Base-by-base conservation (phyloP, 2,888 invertebrate species). In the Pheosia tremula region DNA sequence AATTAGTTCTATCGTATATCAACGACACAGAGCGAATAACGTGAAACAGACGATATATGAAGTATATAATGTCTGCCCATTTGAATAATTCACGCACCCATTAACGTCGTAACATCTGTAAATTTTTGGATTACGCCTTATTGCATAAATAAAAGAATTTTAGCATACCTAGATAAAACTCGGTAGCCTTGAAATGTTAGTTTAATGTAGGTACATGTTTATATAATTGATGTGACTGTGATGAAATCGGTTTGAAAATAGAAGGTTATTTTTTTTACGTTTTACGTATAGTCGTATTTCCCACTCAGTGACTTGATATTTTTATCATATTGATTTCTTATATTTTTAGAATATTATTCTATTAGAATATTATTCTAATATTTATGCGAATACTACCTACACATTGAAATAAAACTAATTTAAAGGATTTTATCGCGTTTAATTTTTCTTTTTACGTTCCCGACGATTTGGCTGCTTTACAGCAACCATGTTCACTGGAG, bases 81-180 rank as follows among this genome's bases (percentile, higher is more conserved):
- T 75, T 70, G 64, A 72, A 72, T 73, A 75, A 65, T 69, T 77
- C 62, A 57, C 64, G 66, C 63, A 74, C 67, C 61, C 64, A 68
- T 71, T 66, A 67, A 60, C 38, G 56, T 52, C 62, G 60, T 71
- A 61, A 61, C 66, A 64, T 71, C 63, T 74, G 56, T 62, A 60
- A 53, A 65, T 47, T 55, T 72, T 69, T 56, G 24, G 50, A 50
- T 24, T 24, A 50, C 8, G 8, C 8, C 24, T 77, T 75, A 75
- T 72, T 71, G 61, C 62, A 74, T 63, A 62, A 69, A 62, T 57
- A 68, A 67, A 62, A 53, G 57, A 61, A 61, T 59, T 65, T 58
- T 62, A 61, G 60, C 57, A 9, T 58, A 59, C 53, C 59, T 61
- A 49, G 38, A n/a, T 38, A 10, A n/a, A 50, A 50, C 50, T 6